phyloP scores from a whole-genome alignment of 2,113 vertebrate genomes.

The Limanda limanda region DNA sequence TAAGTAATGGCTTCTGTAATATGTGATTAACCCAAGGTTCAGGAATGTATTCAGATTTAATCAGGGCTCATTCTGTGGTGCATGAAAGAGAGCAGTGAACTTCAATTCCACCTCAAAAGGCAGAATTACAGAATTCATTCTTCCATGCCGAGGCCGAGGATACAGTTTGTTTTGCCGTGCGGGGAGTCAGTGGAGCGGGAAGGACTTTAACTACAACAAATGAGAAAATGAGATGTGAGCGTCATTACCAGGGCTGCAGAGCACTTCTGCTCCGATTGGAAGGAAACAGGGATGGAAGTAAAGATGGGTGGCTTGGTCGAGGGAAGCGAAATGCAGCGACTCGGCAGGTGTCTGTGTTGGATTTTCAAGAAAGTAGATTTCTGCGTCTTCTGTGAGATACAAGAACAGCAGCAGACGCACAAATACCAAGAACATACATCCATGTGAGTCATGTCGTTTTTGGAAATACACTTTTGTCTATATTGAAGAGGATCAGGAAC shows the following conservation, averaged over 20 bases:
- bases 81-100: slow-evolving; percentile 67
- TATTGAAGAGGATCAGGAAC: too few relatives aligned
- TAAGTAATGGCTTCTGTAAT: slow-evolving; percentile 81
- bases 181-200: slow-evolving; percentile 59
- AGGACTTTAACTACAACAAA: slow-evolving; percentile 57
- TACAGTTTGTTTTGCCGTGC: slow-evolving; percentile 56
- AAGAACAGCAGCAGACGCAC: background rate
- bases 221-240: slow-evolving; percentile 49
- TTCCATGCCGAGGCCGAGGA: slow-evolving; percentile 63
- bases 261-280: slow-evolving; percentile 18
- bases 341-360: background rate
- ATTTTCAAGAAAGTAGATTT: background rate
- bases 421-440: background rate
- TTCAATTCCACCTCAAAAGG: slow-evolving; percentile 76
- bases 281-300: slow-evolving; percentile 6
- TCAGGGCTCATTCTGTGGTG: slow-evolving; percentile 66
- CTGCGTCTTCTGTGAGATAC: background rate
- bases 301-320: slow-evolving; percentile 11
- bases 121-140: slow-evolving; percentile 70
- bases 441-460: too few relatives aligned
- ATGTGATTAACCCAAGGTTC: slow-evolving; percentile 78
- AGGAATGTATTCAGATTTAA: slow-evolving; percentile 74
- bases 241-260: slow-evolving; percentile 26
- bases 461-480: too few relatives aligned
- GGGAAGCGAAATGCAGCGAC: background rate